Conservation (phyloP, 2,113 vertebrate genomes). For the Pterocles gutturalis region DNA sequence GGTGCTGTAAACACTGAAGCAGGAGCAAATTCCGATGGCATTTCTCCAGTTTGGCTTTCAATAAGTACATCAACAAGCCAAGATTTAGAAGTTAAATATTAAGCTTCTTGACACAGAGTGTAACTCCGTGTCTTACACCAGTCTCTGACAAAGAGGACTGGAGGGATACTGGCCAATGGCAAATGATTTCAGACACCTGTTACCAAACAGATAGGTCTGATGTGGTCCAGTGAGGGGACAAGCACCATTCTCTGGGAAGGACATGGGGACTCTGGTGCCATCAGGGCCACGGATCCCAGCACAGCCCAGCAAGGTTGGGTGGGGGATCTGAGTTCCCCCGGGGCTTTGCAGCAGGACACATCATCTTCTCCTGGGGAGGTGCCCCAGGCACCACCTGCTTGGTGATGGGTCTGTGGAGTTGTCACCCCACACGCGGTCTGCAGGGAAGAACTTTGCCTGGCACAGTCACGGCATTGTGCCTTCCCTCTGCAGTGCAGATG, state of each 20-base stretch:
- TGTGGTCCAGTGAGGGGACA: neutral
- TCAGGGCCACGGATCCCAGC: neutral
- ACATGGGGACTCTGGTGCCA: neutral
- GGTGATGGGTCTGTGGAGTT: neutral
- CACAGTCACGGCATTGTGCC: accelerated
- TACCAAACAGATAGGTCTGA: neutral
- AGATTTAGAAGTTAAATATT: neutral
- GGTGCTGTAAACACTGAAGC: neutral
- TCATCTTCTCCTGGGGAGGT: neutral
- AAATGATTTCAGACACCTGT: neutral
- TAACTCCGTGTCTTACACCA: neutral
- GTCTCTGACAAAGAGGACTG: neutral
- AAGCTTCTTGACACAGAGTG: neutral
- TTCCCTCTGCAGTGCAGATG: neutral
- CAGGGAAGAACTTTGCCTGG: neutral
- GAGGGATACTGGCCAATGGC: neutral
- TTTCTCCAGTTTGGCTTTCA: neutral
- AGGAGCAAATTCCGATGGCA: neutral
- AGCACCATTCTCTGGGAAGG: neutral
- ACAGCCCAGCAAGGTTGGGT: neutral
- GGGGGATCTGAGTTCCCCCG: neutral
- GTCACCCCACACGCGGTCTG: neutral
- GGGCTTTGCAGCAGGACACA: neutral
- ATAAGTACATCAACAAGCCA: neutral
- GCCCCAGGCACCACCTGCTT: neutral